These are phyloP conservation scores for Drosophila punjabiensis DNA, from an alignment of 1,140 invertebrate genomes.

Conservation along the genomic window DNA sequence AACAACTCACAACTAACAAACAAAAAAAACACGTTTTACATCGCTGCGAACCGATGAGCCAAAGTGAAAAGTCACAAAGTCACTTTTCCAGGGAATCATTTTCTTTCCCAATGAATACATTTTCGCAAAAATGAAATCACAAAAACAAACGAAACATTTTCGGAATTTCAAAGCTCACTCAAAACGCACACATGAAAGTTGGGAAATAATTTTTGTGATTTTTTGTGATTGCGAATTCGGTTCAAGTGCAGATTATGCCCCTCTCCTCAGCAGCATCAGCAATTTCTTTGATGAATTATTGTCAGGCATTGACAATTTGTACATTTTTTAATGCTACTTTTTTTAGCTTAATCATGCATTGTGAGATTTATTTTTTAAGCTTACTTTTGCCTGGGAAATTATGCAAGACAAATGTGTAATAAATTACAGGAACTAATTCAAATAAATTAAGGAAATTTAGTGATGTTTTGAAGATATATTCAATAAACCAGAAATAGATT, in stretches of 20 bases:
- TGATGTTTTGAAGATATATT: background rate
- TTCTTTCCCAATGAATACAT: constrained; percentile 15
- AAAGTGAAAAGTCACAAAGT: constrained; percentile 74
- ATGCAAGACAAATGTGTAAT: constrained; percentile 27
- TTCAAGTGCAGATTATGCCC: constrained; percentile 39
- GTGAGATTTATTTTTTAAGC: constrained; percentile 23
- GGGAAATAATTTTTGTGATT: constrained; percentile 19
- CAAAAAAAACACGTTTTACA: constrained; percentile 69
- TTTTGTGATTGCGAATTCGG: constrained; percentile 23
- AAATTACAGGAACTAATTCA: constrained; percentile 2
- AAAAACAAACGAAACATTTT: constrained; percentile 32
- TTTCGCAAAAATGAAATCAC: constrained; percentile 8
- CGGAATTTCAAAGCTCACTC: constrained; percentile 28
- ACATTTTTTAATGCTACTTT: background rate
- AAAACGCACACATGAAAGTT: constrained; percentile 19
- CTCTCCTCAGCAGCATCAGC: constrained; percentile 1
- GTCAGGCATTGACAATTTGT: constrained; percentile 48
- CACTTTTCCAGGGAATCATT: constrained; percentile 64
- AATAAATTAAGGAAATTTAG: background rate
- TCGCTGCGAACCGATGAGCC: constrained; percentile 57
- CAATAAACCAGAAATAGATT: no score
- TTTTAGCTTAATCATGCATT: constrained; percentile 47
- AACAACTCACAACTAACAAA: constrained; percentile 29
- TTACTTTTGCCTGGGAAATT: constrained; percentile 26
- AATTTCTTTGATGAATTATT: constrained; percentile 52